A percentile compares a stretch with the other conserved stretches of the same genome.
Conservation (phyloP, 2,797 vertebrate species). For the Phataginus tricuspis region DNA sequence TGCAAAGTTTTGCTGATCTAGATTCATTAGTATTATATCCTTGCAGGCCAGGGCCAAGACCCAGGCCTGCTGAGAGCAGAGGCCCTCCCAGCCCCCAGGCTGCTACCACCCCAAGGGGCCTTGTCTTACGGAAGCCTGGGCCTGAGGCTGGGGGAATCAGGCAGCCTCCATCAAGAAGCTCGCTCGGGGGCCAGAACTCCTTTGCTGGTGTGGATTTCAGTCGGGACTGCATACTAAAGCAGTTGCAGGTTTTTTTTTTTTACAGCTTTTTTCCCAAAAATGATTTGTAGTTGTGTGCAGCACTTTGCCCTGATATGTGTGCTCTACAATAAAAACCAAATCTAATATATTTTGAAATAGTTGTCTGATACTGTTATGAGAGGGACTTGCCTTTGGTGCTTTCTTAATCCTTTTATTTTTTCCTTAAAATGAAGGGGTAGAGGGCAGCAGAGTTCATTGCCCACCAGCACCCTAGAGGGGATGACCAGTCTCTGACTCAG, state of each 20-base stretch:
- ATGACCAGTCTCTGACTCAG: neutral
- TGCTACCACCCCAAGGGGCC: neutral
- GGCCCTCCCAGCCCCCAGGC: neutral
- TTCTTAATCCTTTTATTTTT: slow-evolving; percentile 36
- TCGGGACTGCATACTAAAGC: slow-evolving; percentile 80
- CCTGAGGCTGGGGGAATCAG: slow-evolving; percentile 63
- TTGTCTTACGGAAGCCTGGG: neutral
- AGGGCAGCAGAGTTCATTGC: neutral
- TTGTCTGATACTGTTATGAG: slow-evolving; percentile 84
- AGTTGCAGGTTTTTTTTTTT: slow-evolving; percentile 83
- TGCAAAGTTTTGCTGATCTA: slow-evolving; percentile 47
- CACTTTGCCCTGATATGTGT: slow-evolving; percentile 84
- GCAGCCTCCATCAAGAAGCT: slow-evolving; percentile 77
- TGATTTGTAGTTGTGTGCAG: slow-evolving; percentile 83
- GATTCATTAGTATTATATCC: slow-evolving; percentile 47
- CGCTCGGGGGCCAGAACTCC: slow-evolving; percentile 76
- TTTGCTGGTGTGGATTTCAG: slow-evolving; percentile 76
- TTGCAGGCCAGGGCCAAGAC: slow-evolving; percentile 43
- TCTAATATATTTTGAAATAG: slow-evolving; percentile 89
- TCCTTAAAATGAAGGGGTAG: neutral
- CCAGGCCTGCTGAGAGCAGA: slow-evolving; percentile 34
- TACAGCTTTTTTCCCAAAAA: slow-evolving; percentile 82
- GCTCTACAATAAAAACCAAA: slow-evolving; percentile 87
- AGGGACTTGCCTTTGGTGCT: slow-evolving; percentile 67
- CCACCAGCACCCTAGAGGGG: neutral